Evolutionary conservation across 2,888 invertebrate genomes (phyloP), one percentile per base, ranked within the genome.

Genomic region (Cheilosia variabilis): DNA sequence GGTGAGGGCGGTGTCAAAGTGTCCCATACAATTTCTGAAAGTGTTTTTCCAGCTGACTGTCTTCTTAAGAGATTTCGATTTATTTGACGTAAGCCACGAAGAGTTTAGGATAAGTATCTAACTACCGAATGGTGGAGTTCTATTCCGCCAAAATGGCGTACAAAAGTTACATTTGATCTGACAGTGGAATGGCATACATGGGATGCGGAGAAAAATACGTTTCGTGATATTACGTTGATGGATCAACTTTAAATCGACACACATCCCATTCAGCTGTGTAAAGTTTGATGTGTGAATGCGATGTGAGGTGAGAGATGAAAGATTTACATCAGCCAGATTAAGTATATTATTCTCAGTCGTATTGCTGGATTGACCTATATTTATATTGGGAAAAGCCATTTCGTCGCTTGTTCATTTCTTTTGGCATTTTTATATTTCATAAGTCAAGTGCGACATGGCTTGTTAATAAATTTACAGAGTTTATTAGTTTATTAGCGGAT

Each of bases 81-180:
- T 83, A 83, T 60, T 66, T 78, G 68, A 69, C 69, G n/a, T 41
- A 9, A 62, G 63, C n/a, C 53, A 17, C 45, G n/a, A 22, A 10
- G 52, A 45, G 50, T 75, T 73, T 52, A 15, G 5, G 53, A 71
- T 52, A 66, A 45, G 37, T 13, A 50, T 10, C 22, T 27, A 27
- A 27, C 27, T 6, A 10, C 19, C 47, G 55, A 34, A 47, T n/a
- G 31, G 31, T 31, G 9, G 13, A 13, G 53, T 69, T 68, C 57
- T 62, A 27, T 63, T 57, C 22, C 52, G 22, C 7, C 47, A 47
- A 52, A 72, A 72, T 15, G 6, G 5, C 52, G 52, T 24, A 52
- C 37, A 57, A 68, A 55, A 77, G 72, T 62, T 73, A 47, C 57
- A 62, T 60, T 66, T 73, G 55, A 83, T 83, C 77, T 50, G 82